phyloP scores from a whole-genome alignment of 2,888 invertebrate genomes.

The Plebejus anna region DNA sequence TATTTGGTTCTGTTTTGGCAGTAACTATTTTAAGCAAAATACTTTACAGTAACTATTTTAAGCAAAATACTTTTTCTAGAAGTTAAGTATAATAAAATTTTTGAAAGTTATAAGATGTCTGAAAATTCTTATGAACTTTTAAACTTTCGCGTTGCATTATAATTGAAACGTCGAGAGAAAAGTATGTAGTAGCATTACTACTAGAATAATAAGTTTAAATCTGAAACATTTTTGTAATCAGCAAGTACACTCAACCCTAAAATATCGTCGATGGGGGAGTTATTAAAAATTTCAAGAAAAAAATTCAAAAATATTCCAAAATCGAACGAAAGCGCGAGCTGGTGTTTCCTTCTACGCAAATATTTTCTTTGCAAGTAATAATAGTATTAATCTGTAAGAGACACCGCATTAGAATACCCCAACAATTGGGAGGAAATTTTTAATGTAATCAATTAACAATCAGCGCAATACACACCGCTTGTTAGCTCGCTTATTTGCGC shows the following conservation, averaged over 20 bases:
- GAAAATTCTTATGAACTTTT: too few relatives aligned
- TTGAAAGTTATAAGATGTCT: too few relatives aligned
- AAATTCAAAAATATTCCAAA: background rate
- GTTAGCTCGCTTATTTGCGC: slow-evolving; percentile 76
- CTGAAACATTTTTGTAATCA: too few relatives aligned
- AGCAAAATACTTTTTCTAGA: background rate
- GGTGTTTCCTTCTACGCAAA: background rate
- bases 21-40: too few relatives aligned
- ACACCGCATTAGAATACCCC: slow-evolving; percentile 68
- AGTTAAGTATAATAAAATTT: background rate
- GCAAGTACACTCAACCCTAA: background rate
- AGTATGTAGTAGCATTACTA: too few relatives aligned
- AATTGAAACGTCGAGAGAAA: too few relatives aligned
- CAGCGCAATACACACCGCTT: slow-evolving; percentile 78
- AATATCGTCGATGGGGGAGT: background rate
- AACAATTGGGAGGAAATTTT: slow-evolving; percentile 72
- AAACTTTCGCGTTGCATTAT: too few relatives aligned
- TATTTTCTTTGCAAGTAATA: slow-evolving; percentile 51
- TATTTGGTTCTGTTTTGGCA: background rate
- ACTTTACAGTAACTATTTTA: too few relatives aligned
- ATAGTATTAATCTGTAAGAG: slow-evolving; percentile 66
- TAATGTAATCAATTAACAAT: slow-evolving; percentile 81
- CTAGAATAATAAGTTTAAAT: too few relatives aligned
- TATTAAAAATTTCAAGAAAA: background rate
- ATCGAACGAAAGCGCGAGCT: background rate